phyloP scores from a whole-genome alignment of 2,888 invertebrate species.

The Drosophila mercatorum region DNA sequence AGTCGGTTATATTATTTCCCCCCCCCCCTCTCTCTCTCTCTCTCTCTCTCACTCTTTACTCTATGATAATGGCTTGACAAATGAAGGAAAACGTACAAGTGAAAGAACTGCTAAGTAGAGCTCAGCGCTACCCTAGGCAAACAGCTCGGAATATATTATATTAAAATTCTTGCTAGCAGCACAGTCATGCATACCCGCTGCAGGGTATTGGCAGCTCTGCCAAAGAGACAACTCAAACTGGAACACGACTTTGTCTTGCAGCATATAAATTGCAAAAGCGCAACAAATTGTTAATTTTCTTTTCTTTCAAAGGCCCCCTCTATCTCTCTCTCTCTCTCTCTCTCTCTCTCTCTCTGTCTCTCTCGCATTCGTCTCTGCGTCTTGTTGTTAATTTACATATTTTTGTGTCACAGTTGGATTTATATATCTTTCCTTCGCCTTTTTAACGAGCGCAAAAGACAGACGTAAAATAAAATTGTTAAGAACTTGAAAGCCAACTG shows the following conservation, averaged over 20 bases:
- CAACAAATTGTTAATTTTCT: slow-evolving; percentile 79
- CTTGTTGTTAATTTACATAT: slow-evolving; percentile 69
- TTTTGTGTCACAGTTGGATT: slow-evolving; percentile 50
- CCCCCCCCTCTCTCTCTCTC: too few species aligned
- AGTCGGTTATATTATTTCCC: slow-evolving; percentile 33
- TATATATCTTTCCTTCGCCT: slow-evolving; percentile 13
- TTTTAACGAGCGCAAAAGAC: slow-evolving; percentile 28
- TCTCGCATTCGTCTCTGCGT: slow-evolving; percentile 19
- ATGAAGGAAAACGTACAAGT: slow-evolving; percentile 49
- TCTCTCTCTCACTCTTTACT: slow-evolving; percentile 9
- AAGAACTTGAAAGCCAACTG: slow-evolving; percentile 52
- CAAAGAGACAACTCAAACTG: slow-evolving; percentile 31
- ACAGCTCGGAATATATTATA: neutral
- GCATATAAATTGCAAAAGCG: slow-evolving; percentile 73
- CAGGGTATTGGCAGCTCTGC: slow-evolving; percentile 30
- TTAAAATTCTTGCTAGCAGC: neutral
- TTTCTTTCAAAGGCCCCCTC: slow-evolving; percentile 49
- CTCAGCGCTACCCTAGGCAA: slow-evolving; percentile 10
- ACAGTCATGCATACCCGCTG: neutral
- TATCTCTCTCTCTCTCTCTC: slow-evolving; percentile 3
- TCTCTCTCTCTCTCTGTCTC: neutral
- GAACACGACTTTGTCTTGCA: slow-evolving; percentile 46
- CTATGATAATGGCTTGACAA: slow-evolving; percentile 64
- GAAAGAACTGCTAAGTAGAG: neutral
- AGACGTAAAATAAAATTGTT: slow-evolving; percentile 25